phyloP scores from a whole-genome alignment of 2,797 vertebrate species.

The Mormyrus proboscirostris region DNA sequence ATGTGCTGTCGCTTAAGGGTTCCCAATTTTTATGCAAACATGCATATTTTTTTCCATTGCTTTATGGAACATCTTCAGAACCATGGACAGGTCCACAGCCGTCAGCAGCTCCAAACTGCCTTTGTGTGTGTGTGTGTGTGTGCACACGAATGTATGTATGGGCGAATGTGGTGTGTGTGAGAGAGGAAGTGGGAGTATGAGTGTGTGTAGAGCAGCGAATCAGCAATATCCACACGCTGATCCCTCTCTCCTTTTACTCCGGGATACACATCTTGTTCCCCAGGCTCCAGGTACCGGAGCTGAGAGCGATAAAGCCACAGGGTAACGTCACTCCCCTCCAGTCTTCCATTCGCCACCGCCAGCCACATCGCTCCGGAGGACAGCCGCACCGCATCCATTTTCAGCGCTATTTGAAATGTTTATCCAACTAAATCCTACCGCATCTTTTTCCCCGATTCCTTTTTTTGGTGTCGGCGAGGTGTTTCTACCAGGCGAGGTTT shows the following conservation, averaged over 20 bases:
- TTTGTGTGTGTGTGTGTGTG: not conserved
- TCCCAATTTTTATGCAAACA: not conserved
- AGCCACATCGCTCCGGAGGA: conserved; percentile 56
- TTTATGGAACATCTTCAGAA: conserved; percentile 16
- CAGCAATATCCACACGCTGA: not conserved
- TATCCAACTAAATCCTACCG: conserved; percentile 56
- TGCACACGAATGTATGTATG: not conserved
- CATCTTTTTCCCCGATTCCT: conserved; percentile 51
- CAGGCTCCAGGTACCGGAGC: conserved; percentile 2
- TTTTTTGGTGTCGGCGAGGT: conserved; percentile 51
- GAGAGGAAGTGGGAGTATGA: not conserved
- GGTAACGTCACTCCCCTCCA: conserved; percentile 61
- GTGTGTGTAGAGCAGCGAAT: not conserved
- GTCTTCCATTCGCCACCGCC: conserved; percentile 55
- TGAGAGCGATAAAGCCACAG: conserved; percentile 62
- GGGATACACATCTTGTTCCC: not conserved
- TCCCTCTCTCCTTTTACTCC: not conserved
- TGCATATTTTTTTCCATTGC: not conserved
- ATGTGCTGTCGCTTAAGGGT: not conserved
- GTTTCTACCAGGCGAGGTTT: conserved; percentile 42
- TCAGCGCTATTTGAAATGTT: conserved; percentile 71
- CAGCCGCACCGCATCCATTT: conserved; percentile 64
- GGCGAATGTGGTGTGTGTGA: not conserved
- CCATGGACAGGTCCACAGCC: conserved; percentile 25
- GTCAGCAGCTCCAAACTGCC: not conserved